These are phyloP conservation scores for Xerus rutilus DNA, from an alignment of 2,797 vertebrate genomes.

Conservation along the genomic window DNA sequence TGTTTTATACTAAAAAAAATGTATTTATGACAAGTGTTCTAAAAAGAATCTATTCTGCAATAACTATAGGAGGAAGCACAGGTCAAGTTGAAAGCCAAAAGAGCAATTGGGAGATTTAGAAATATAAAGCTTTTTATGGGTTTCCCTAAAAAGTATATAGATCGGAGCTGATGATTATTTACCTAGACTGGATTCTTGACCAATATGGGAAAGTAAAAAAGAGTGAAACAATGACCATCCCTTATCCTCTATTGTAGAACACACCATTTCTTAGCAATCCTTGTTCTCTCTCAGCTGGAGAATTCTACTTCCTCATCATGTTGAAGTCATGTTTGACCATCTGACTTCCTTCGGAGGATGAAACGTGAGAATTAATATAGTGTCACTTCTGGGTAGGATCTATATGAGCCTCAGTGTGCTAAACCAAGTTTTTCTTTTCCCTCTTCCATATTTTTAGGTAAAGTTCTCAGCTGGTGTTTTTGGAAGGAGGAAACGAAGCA, in stretches of 20 bases:
- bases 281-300: neutral
- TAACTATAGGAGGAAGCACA: neutral
- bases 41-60: neutral
- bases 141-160: neutral
- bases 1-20: neutral
- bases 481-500: neutral
- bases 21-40: neutral
- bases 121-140: neutral
- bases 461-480: neutral
- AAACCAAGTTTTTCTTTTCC: neutral
- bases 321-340: neutral
- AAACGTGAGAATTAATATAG: neutral
- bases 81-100: neutral
- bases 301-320: neutral
- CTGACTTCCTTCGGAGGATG: neutral
- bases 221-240: neutral
- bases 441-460: neutral
- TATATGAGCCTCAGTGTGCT: neutral
- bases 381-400: neutral
- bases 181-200: neutral
- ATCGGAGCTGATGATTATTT: neutral
- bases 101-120: neutral
- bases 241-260: neutral
- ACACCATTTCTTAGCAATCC: neutral
- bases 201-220: neutral